Percentiles rank a stretch among this genome's conserved stretches.
Evolutionary conservation across 2,113 vertebrate species (phyloP).

Genomic region (Phycodurus eques): DNA sequence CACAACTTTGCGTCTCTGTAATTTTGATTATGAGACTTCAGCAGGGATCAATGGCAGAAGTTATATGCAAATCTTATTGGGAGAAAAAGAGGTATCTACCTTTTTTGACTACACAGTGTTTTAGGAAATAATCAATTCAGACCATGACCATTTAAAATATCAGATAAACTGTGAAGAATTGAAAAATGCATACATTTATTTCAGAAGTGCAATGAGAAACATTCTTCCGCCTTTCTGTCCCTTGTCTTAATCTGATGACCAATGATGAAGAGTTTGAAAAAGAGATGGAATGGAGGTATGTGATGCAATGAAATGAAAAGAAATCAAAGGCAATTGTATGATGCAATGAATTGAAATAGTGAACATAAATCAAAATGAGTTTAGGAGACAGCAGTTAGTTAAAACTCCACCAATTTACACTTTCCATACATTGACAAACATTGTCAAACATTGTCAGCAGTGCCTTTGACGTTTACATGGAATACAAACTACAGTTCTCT

Average conservation of each 20-base stretch:
- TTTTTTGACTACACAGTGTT: neutral
- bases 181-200: neutral
- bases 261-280: constrained; percentile 7
- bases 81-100: neutral
- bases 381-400: neutral
- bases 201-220: neutral
- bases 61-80: neutral
- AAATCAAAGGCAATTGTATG: neutral
- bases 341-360: constrained; percentile 16
- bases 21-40: too few relatives aligned
- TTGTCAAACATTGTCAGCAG: neutral
- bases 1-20: too few relatives aligned
- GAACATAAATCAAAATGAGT: constrained; percentile 8
- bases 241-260: constrained; percentile 14
- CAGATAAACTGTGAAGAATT: neutral
- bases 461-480: neutral
- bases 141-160: neutral
- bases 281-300: neutral
- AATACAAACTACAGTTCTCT: neutral
- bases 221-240: neutral
- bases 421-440: neutral
- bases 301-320: constrained; percentile 12
- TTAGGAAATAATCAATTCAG: neutral
- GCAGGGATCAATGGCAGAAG: too few relatives aligned
- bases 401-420: neutral